Base-by-base conservation (phyloP, 37 sponge, comb jelly and placozoan species). In the Amphimedon queenslandica region DNA sequence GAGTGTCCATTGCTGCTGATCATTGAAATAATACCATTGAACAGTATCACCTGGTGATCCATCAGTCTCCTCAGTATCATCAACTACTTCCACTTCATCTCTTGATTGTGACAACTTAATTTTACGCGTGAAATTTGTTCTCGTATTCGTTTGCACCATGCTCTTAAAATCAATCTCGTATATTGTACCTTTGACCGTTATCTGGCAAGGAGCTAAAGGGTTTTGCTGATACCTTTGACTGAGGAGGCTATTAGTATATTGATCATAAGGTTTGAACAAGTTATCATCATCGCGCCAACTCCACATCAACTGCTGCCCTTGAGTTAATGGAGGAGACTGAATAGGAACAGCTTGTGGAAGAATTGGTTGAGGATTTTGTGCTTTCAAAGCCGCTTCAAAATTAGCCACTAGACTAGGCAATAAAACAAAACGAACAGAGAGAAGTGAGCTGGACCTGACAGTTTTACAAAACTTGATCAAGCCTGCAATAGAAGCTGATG, bases 81-180 rank as follows among this genome's bases (percentile, higher is more conserved):
- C 61, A 25, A 60, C 13, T 47, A 47, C 13, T 47, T 47, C 13
- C 13, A 18, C 13, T 13, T 13, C 8, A 23, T 36, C 3, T 6
- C 10, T 29, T 8, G 36, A 3, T 36, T 25, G 27, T 2, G 11
- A 10, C 2, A 58, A 37, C 47, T 37, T 60, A 37, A 74, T 63
- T n/a, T 24, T 42, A 58, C 83, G 57, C 11, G 37, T n/a, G 27
- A 63, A 57, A 1, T 71, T 69, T 20, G 93, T 87, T 1, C 2
- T 27, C 0, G 20, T 1, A 47, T 92, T 92, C 20, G 71, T 84
- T 43, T 92, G 93, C 6, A 35, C 69, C 93, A 92, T 92, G 21
- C 69, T 73, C 30, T 36, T 1, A 67, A 87, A 80, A 42, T 87
- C 78, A 18, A 87, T 64, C 1, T 0, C 16, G 63, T 92, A 87